Evolutionary conservation across 2,888 invertebrate species (phyloP).

Genomic region (Emesis russula): DNA sequence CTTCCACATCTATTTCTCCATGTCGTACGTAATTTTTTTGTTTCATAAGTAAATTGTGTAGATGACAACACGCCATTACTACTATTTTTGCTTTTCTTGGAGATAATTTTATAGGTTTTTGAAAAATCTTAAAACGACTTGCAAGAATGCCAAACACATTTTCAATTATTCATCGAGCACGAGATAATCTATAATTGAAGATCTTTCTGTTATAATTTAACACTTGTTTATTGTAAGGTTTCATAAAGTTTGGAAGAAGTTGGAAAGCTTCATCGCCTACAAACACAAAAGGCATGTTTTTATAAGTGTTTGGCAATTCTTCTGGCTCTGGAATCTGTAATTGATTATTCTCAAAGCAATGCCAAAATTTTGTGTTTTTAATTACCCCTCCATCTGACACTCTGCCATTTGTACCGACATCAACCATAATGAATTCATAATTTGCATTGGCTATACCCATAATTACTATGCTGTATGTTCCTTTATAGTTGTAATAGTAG

Average conservation of each 20-base stretch:
- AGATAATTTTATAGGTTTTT: conserved; percentile 19
- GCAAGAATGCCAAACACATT: conserved; percentile 67
- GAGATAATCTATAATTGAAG: conserved; percentile 62
- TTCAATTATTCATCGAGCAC: conserved; percentile 67
- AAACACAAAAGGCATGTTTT: conserved; percentile 50
- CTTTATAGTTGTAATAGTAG: conserved; percentile 66
- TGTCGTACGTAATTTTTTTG: conserved; percentile 11
- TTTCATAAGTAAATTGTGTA: conserved; percentile 17
- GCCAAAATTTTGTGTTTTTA: conserved; percentile 36
- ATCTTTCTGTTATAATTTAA: not conserved
- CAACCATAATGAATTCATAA: conserved; percentile 64
- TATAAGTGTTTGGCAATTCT: conserved; percentile 44
- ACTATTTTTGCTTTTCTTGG: not conserved
- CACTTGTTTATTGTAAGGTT: not conserved
- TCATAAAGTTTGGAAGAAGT: conserved; percentile 10
- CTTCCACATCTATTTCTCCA: not conserved
- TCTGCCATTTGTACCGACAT: conserved; percentile 63
- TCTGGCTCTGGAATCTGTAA: conserved; percentile 43
- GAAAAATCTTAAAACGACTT: conserved; percentile 23
- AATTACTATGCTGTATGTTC: conserved; percentile 64
- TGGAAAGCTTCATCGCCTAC: conserved; percentile 47
- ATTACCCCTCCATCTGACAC: conserved; percentile 45
- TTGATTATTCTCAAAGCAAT: not conserved
- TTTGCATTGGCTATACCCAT: conserved; percentile 69
- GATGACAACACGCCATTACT: conserved; percentile 13